Percentiles rank a stretch among this genome's conserved stretches.
phyloP scores from a whole-genome alignment of 2,113 vertebrate species.

The Coptodon rendalli region DNA sequence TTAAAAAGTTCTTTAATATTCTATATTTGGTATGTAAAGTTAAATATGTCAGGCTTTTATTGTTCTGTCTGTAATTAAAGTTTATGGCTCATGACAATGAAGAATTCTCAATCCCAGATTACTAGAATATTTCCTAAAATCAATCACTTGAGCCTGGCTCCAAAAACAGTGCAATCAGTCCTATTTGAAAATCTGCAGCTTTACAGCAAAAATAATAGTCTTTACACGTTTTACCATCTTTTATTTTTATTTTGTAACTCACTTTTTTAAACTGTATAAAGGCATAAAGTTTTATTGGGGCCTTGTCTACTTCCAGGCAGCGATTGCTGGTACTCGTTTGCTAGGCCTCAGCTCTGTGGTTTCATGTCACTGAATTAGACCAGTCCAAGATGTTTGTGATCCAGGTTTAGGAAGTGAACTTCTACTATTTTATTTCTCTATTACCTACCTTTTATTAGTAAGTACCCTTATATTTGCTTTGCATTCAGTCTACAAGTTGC shows the following conservation, averaged over 20 bases:
- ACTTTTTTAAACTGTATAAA: not conserved
- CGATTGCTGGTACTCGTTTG: not conserved
- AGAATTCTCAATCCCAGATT: not conserved
- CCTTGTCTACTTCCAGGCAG: fast-evolving
- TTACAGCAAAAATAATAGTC: not conserved
- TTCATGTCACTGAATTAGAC: not conserved
- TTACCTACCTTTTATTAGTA: not conserved
- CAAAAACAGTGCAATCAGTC: not conserved
- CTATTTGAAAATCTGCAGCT: not conserved
- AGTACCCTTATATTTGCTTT: not conserved
- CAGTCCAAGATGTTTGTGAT: not conserved
- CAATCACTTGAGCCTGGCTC: not conserved
- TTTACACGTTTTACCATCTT: not conserved
- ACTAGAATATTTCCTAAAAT: not conserved
- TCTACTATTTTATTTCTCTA: not conserved
- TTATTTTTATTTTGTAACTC: not conserved
- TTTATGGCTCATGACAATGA: fast-evolving
- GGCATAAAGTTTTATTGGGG: not conserved
- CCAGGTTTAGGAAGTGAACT: not conserved
- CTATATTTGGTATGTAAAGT: not conserved
- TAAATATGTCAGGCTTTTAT: not conserved
- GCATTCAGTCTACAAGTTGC: not conserved
- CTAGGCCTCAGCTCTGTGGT: not conserved
- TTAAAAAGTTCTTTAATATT: not conserved
- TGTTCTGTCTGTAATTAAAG: not conserved